phyloP scores from a whole-genome alignment of 2,113 vertebrate species.

The Mobula birostris region DNA sequence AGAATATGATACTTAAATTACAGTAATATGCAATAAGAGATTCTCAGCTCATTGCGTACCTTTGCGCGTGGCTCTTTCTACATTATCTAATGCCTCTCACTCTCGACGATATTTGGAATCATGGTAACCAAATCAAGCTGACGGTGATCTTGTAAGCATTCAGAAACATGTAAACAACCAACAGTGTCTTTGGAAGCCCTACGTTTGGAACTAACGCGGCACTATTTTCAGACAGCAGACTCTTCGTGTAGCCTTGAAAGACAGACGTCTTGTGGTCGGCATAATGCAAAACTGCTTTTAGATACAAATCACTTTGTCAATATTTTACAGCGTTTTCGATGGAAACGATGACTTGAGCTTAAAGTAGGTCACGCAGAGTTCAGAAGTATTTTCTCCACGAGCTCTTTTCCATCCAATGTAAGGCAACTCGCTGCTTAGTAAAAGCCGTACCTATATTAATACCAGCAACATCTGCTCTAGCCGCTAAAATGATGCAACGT shows the following conservation, averaged over 20 bases:
- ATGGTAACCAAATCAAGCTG: slow-evolving; percentile 17
- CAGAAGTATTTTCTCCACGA: neutral
- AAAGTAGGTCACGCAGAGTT: neutral
- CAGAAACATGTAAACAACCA: neutral
- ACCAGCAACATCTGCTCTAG: neutral
- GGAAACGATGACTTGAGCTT: neutral
- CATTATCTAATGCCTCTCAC: slow-evolving; percentile 20
- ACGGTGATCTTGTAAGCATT: neutral
- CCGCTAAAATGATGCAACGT: neutral
- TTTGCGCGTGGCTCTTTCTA: neutral
- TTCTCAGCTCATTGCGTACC: neutral
- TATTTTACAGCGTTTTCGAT: too few relatives aligned
- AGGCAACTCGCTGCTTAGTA: neutral
- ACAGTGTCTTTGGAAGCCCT: neutral
- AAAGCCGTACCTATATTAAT: too few relatives aligned
- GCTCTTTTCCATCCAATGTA: neutral
- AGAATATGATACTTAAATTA: neutral
- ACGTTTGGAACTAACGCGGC: neutral
- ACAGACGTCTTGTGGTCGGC: neutral
- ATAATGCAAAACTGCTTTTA: neutral
- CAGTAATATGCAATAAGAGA: neutral
- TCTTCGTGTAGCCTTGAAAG: slow-evolving; percentile 3
- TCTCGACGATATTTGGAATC: slow-evolving; percentile 29
- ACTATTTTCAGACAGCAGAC: neutral
- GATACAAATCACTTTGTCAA: neutral